phyloP scores from a whole-genome alignment of 2,888 invertebrate species.

The Conistra vaccinii region DNA sequence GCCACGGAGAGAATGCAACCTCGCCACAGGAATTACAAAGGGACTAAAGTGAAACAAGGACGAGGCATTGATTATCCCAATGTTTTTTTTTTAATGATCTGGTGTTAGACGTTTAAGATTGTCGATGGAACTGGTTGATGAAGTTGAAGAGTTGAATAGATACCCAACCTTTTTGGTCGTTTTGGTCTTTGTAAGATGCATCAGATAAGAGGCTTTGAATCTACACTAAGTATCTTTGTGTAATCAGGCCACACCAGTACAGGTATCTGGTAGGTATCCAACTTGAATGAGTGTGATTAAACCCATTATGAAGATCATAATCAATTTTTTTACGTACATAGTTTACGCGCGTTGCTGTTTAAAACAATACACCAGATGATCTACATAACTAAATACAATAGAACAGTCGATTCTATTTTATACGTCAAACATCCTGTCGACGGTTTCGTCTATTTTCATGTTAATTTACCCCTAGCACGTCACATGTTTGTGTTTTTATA shows the following conservation, averaged over 20 bases:
- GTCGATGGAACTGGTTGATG: slow-evolving; percentile 63
- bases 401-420: slow-evolving; percentile 66
- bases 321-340: slow-evolving; percentile 28
- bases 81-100: slow-evolving; percentile 70
- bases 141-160: slow-evolving; percentile 35
- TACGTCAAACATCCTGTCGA: slow-evolving; percentile 77
- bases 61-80: slow-evolving; percentile 82
- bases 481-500: slow-evolving; percentile 65
- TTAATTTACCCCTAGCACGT: slow-evolving; percentile 73
- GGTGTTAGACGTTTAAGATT: slow-evolving; percentile 67
- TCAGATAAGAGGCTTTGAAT: slow-evolving; percentile 19
- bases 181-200: slow-evolving; percentile 4
- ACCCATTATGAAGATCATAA: slow-evolving; percentile 32
- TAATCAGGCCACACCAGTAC: slow-evolving; percentile 16
- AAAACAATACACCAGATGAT: slow-evolving; percentile 49
- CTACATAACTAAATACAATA: slow-evolving; percentile 40
- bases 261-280: slow-evolving; percentile 21
- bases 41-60: slow-evolving; percentile 84
- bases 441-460: slow-evolving; percentile 72
- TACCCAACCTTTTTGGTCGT: slow-evolving; percentile 21
- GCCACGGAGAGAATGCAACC: slow-evolving; percentile 85
- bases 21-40: slow-evolving; percentile 85
- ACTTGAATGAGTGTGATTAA: slow-evolving; percentile 44
- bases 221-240: not conserved
- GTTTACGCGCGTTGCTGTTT: slow-evolving; percentile 6